Conservation (phyloP, 2,113 vertebrate species). For the Uropsilus gracilis region DNA sequence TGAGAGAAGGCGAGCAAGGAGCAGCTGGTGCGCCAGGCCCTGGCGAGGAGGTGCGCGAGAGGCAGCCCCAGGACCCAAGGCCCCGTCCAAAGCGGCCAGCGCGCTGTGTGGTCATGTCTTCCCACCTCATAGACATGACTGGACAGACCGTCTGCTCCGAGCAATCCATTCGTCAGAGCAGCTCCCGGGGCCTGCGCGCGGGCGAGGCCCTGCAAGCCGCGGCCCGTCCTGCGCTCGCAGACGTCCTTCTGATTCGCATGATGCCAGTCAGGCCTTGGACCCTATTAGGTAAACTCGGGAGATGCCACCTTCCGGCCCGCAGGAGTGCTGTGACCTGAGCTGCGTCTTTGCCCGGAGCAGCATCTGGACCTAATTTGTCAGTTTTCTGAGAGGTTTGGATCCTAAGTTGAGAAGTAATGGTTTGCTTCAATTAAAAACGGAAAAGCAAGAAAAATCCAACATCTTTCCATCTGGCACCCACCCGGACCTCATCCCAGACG, state of each 20-base stretch:
- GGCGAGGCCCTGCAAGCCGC: conserved; percentile 59
- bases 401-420: background rate
- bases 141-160: conserved; percentile 79
- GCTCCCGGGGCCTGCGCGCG: background rate
- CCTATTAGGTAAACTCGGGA: background rate
- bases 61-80: background rate
- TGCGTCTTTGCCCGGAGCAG: background rate
- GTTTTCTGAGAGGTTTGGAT: conserved; percentile 30
- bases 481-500: background rate
- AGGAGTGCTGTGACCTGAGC: background rate
- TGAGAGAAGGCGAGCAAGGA: background rate
- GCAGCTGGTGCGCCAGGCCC: background rate
- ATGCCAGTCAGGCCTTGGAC: background rate
- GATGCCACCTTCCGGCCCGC: background rate
- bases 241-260: background rate
- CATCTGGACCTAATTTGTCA: background rate
- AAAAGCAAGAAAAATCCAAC: conserved; percentile 22
- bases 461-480: background rate
- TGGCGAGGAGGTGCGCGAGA: background rate
- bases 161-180: conserved; percentile 71
- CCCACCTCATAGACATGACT: conserved; percentile 79
- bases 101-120: conserved; percentile 70
- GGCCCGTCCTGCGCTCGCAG: conserved; percentile 34
- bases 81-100: conserved; percentile 6
- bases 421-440: conserved; percentile 44